Conservation (phyloP, 2,888 invertebrate genomes). For the Tupiocoris notatus region DNA sequence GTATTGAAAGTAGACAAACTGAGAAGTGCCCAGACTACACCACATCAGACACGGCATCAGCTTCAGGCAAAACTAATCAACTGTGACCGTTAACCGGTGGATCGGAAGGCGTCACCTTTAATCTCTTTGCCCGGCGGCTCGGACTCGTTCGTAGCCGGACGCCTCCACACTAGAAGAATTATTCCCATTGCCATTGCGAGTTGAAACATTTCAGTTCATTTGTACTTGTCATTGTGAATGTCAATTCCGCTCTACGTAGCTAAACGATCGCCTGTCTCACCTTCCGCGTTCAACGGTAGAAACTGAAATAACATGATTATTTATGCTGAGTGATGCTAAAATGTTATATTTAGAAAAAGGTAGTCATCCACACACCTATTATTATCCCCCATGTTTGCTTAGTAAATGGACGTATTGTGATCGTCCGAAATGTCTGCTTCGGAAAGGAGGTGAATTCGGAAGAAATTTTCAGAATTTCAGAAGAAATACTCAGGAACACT, state of each 20-base stretch:
- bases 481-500: too few species aligned
- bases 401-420: too few species aligned
- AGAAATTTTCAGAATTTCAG: too few species aligned
- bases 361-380: too few species aligned
- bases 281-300: too few species aligned
- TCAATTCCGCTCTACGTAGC: neutral
- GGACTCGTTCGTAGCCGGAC: neutral
- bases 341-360: too few species aligned
- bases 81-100: conserved; percentile 23
- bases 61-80: conserved; percentile 34
- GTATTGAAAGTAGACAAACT: neutral
- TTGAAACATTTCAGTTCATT: neutral
- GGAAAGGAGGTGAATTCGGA: too few species aligned
- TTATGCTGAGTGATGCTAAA: too few species aligned
- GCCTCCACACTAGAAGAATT: neutral
- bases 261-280: neutral
- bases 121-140: neutral
- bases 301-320: too few species aligned
- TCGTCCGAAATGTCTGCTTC: too few species aligned
- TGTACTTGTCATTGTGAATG: neutral
- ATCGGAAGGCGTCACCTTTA: conserved; percentile 22
- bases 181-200: neutral
- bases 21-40: too few species aligned
- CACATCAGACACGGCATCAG: neutral
- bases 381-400: too few species aligned